A percentile compares a stretch with the other conserved stretches of the same genome.
These are phyloP conservation scores for Ormyrus thymus DNA, from an alignment of 2,888 invertebrate genomes.

Conservation along the genomic window DNA sequence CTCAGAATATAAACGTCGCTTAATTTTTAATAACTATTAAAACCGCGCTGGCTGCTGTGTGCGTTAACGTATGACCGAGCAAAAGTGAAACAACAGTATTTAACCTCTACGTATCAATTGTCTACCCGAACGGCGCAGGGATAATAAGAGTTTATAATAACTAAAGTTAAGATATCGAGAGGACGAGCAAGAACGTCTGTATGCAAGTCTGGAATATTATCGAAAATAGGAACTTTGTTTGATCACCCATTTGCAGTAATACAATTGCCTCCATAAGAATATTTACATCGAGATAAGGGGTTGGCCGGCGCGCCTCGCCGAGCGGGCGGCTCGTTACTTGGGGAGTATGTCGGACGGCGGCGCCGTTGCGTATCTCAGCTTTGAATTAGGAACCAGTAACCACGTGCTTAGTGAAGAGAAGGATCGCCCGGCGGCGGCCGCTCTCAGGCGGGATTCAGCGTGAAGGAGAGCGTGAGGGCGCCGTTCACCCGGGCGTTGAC, in stretches of 20 bases:
- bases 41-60: slow-evolving; percentile 20
- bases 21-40: slow-evolving; percentile 16
- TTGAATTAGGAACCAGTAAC: slow-evolving; percentile 69
- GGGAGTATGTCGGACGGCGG: no score
- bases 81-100: background rate
- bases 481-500: slow-evolving; percentile 91
- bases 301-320: slow-evolving; percentile 7
- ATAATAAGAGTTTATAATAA: background rate
- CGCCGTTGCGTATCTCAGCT: slow-evolving; percentile 22
- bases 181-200: slow-evolving; percentile 54
- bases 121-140: slow-evolving; percentile 5
- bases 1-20: slow-evolving; percentile 38
- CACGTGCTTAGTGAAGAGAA: slow-evolving; percentile 61
- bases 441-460: slow-evolving; percentile 92
- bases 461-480: slow-evolving; percentile 93
- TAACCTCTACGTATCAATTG: background rate
- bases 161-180: slow-evolving; percentile 41
- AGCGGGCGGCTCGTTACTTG: no score
- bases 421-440: slow-evolving; percentile 33
- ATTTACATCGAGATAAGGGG: slow-evolving; percentile 50
- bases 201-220: slow-evolving; percentile 51
- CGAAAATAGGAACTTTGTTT: slow-evolving; percentile 74
- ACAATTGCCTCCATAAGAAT: slow-evolving; percentile 52
- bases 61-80: slow-evolving; percentile 3
- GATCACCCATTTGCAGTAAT: slow-evolving; percentile 67